Evolutionary conservation across 2,113 vertebrate genomes (phyloP), one percentile per base, ranked within the genome.

Genomic region (Verasper variegatus): DNA sequence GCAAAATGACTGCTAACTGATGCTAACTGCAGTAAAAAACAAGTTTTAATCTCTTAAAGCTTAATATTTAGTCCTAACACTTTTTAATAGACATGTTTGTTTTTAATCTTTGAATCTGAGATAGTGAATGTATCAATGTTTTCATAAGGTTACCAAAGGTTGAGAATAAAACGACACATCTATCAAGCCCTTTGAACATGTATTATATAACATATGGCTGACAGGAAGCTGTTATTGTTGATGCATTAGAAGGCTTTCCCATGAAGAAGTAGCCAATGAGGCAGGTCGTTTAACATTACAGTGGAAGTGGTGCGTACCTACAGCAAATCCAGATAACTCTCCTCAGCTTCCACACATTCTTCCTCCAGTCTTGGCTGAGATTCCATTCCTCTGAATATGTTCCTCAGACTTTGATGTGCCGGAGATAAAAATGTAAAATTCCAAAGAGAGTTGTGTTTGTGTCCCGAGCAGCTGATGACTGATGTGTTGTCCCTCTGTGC

Each of bases 361-460:
- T 68, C 35, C 47, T 72, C 14, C 58, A 65, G 2, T 63, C 65
- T 83, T 80, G 88, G 88, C 68, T 27, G 56, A 71, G 71, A 52
- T 81, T 76, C 76, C 62, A 54, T 72, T 80, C 75, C 57, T 68
- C 55, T 0, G 3, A 79, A 82, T 76, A 51, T 65, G 56, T 23
- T 37, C 59, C 90, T 13, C 40, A 42, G 11, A 13, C 11, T 40
- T 92, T 90, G 81, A 92, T 90, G 86, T 84, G 11, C 59, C 0
- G 13, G 26, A 76, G 78, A 88, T 81, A 82, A 87, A 88, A 63
- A 77, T 37, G 45, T 67, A 58, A 78, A 65, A 83, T 74, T 85
- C 61, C 35, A 14, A 14, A n/a, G 9, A 61, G 47, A 62, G 55
- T n/a, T n/a, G n/a, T 54, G 71, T 68, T 81, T 42, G 31, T 66